Conservation (phyloP, 2,797 vertebrate genomes). For the Ambastaia sidthimunki region DNA sequence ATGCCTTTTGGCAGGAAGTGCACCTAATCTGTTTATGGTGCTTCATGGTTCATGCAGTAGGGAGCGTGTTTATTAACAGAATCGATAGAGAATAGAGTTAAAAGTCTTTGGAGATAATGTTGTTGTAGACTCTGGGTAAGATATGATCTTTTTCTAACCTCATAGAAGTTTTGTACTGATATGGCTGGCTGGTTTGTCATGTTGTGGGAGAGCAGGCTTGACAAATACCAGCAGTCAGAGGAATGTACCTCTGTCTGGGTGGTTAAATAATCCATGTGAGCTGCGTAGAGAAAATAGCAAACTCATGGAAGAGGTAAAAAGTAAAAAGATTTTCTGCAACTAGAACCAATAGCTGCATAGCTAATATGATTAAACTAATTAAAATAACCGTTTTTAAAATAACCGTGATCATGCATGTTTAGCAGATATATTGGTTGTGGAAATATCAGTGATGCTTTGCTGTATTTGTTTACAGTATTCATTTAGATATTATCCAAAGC, state of each 20-base stretch:
- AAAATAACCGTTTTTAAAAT: not conserved
- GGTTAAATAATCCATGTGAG: slow-evolving; percentile 45
- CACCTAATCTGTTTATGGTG: slow-evolving; percentile 29
- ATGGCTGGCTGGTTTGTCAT: slow-evolving; percentile 24
- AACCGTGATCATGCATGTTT: not conserved
- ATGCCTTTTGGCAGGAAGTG: slow-evolving; percentile 39
- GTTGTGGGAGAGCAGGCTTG: slow-evolving; percentile 34
- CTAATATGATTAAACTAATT: not conserved
- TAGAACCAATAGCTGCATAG: not conserved
- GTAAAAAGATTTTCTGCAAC: slow-evolving; percentile 2
- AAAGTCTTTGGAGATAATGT: slow-evolving; percentile 22
- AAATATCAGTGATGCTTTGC: not conserved
- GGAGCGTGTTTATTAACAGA: slow-evolving; percentile 18
- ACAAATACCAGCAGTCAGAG: slow-evolving; percentile 29
- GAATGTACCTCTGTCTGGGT: slow-evolving; percentile 40
- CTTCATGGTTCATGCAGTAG: slow-evolving; percentile 70
- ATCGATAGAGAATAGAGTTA: slow-evolving; percentile 11
- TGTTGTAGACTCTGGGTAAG: not conserved
- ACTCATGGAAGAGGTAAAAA: not conserved
- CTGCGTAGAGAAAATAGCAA: slow-evolving; percentile 23
- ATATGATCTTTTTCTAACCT: slow-evolving; percentile 28
- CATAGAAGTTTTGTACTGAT: not conserved
- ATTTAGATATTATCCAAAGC: not conserved
- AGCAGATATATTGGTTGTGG: not conserved
- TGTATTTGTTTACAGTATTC: not conserved